These are phyloP conservation scores for Pseudanteris insignis DNA, from an alignment of 2,888 invertebrate genomes.

Conservation along the genomic window DNA sequence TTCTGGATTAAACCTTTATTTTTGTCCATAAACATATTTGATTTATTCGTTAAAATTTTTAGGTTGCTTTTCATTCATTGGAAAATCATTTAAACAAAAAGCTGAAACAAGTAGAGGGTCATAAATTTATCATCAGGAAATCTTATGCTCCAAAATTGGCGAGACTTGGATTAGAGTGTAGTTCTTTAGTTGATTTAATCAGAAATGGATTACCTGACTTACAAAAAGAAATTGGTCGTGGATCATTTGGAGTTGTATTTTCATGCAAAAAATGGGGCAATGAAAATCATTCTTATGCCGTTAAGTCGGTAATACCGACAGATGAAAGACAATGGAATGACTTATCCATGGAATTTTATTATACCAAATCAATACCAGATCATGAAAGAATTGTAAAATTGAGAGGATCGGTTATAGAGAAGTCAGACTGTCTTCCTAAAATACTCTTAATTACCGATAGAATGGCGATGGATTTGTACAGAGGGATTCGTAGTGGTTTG, in stretches of 20 bases:
- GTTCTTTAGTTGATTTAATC: slow-evolving; percentile 81
- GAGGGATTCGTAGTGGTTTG: slow-evolving; percentile 76
- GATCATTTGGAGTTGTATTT: slow-evolving; percentile 91
- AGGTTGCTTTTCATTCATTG: slow-evolving; percentile 75
- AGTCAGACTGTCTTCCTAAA: background rate
- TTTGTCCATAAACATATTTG: too few relatives aligned
- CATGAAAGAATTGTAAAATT: slow-evolving; percentile 82
- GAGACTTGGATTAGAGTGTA: slow-evolving; percentile 81
- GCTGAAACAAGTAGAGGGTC: slow-evolving; percentile 82
- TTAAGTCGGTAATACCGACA: slow-evolving; percentile 87
- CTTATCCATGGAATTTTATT: slow-evolving; percentile 90
- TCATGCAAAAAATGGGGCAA: slow-evolving; percentile 79
- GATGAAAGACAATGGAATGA: slow-evolving; percentile 91
- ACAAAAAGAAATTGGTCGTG: slow-evolving; percentile 77
- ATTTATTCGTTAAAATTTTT: too few relatives aligned
- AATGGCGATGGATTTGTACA: slow-evolving; percentile 79
- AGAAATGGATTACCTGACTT: slow-evolving; percentile 77
- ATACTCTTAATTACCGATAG: slow-evolving; percentile 76
- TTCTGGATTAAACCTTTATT: background rate
- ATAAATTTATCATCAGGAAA: slow-evolving; percentile 79
- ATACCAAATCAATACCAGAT: slow-evolving; percentile 84
- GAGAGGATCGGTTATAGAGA: slow-evolving; percentile 81
- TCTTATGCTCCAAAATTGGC: slow-evolving; percentile 83
- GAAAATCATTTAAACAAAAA: slow-evolving; percentile 77
- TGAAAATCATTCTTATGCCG: slow-evolving; percentile 77